A percentile compares a stretch with the other conserved stretches of the same genome.
phyloP scores from a whole-genome alignment of 2,888 invertebrate species.

The Cheilosia urbana region DNA sequence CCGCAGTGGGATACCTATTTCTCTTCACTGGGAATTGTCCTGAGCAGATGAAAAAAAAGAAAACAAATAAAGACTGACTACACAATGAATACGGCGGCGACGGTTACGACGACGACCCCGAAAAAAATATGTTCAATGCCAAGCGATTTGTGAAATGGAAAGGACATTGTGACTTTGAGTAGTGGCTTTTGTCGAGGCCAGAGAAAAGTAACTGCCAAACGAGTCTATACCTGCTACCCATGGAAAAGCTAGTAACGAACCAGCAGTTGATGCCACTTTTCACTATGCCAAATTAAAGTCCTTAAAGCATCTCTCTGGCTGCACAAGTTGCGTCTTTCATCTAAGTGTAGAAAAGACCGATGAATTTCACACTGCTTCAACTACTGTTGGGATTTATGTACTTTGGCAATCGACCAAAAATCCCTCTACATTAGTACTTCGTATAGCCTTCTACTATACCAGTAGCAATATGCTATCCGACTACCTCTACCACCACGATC shows the following conservation, averaged over 20 bases:
- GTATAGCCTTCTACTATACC: conserved; percentile 10
- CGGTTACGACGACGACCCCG: not conserved
- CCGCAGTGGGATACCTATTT: conserved; percentile 10
- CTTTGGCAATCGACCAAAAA: conserved; percentile 66
- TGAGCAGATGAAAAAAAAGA: not conserved
- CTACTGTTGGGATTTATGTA: conserved; percentile 58
- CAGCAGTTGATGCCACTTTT: conserved; percentile 36
- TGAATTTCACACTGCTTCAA: conserved; percentile 60
- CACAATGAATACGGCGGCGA: conserved; percentile 13
- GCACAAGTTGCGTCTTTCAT: conserved; percentile 27
- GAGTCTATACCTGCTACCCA: not conserved
- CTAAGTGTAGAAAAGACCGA: conserved; percentile 51
- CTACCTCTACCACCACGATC: not conserved
- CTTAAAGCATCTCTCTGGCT: conserved; percentile 37
- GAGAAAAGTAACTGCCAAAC: conserved; percentile 31
- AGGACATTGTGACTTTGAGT: conserved; percentile 53
- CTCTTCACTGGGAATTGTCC: conserved; percentile 40
- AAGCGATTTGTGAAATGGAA: conserved; percentile 62
- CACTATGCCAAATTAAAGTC: conserved; percentile 51
- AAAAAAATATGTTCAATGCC: conserved; percentile 58
- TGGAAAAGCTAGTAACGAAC: conserved; percentile 1
- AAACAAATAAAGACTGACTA: conserved; percentile 14
- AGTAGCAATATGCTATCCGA: not conserved
- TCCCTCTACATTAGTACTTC: conserved; percentile 55
- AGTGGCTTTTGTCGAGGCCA: conserved; percentile 45